Percentiles rank a stretch among this genome's conserved stretches.
These are phyloP conservation scores for Mesitornis unicolor DNA, from an alignment of 2,113 vertebrate genomes.

Conservation along the genomic window DNA sequence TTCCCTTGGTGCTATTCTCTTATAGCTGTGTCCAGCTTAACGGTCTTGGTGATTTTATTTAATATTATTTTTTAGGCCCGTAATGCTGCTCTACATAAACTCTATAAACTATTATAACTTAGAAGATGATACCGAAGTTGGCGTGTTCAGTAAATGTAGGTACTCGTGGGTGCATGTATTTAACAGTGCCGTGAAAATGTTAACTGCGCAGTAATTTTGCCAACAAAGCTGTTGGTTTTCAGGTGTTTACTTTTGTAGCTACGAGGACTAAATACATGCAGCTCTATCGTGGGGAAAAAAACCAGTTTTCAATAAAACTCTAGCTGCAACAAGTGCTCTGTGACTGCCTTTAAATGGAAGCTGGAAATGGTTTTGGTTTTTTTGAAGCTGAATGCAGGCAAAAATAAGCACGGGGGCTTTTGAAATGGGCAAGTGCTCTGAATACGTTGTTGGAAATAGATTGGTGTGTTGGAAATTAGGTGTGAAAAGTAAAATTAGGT, in stretches of 20 bases:
- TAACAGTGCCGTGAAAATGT: not conserved
- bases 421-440: fast-evolving
- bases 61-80: not conserved
- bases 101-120: not conserved
- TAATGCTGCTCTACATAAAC: not conserved
- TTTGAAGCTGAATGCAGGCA: not conserved
- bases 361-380: not conserved
- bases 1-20: not conserved
- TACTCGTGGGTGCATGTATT: not conserved
- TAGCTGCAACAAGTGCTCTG: not conserved
- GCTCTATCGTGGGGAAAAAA: not conserved
- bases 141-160: not conserved
- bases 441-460: not conserved
- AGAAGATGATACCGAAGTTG: not conserved
- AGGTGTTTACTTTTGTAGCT: not conserved
- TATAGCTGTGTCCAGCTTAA: not conserved
- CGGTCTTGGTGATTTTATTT: not conserved
- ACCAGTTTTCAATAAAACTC: conserved; percentile 34
- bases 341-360: not conserved
- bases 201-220: not conserved
- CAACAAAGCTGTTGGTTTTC: not conserved
- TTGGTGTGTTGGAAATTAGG: not conserved
- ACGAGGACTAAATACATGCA: not conserved
- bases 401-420: not conserved
- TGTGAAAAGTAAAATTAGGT: too few relatives aligned